A percentile compares a stretch with the other conserved stretches of the same genome.
These are phyloP conservation scores for Caenorhabditis sp. DNA, from an alignment of 2,888 invertebrate genomes.

Conservation along the genomic window DNA sequence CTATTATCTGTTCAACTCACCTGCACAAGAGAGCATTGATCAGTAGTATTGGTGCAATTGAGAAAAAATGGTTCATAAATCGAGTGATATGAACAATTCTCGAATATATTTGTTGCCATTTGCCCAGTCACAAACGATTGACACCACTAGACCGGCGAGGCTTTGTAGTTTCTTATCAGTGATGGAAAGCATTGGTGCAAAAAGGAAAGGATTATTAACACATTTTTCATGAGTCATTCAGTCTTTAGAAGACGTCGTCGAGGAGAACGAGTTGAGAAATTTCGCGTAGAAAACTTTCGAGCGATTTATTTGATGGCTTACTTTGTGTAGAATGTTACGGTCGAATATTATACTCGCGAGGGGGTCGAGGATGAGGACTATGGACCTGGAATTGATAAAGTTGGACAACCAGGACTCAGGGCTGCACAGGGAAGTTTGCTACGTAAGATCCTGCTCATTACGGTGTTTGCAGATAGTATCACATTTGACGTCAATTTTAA, in stretches of 20 bases:
- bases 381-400: slow-evolving; percentile 32
- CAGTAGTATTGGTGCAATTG: slow-evolving; percentile 41
- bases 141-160: not conserved
- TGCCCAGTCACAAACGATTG: not conserved
- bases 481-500: no score
- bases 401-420: no score
- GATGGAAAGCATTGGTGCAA: not conserved
- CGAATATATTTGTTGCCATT: slow-evolving; percentile 40
- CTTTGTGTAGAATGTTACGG: slow-evolving; percentile 10
- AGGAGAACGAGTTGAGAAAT: slow-evolving; percentile 11
- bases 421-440: no score
- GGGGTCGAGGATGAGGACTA: slow-evolving; percentile 38
- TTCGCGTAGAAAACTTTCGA: slow-evolving; percentile 26
- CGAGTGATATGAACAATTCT: slow-evolving; percentile 37
- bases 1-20: no score
- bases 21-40: slow-evolving; percentile 37
- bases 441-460: no score
- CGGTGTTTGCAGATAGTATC: no score
- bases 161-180: slow-evolving; percentile 28
- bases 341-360: slow-evolving; percentile 39
- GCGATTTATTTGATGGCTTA: slow-evolving; percentile 17
- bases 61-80: slow-evolving; percentile 10
- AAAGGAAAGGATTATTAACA: slow-evolving; percentile 22
- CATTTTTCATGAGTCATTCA: not conserved
- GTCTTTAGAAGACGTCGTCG: not conserved